Evolutionary conservation across 2,113 vertebrate genomes (phyloP).

Genomic region (Otocyon megalotis): DNA sequence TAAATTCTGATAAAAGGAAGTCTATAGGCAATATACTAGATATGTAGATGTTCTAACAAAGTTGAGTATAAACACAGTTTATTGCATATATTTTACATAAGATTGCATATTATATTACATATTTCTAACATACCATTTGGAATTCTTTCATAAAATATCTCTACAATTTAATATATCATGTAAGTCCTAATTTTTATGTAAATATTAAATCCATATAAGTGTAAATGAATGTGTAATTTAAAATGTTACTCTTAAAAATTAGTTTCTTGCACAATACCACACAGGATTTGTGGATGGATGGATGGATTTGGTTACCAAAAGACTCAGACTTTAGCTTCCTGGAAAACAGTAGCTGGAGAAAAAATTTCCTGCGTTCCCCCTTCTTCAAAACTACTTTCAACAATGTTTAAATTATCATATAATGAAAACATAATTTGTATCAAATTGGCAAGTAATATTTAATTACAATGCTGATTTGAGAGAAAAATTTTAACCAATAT

Average conservation of each 20-base stretch:
- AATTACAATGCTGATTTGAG: background rate
- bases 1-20: conserved; percentile 24
- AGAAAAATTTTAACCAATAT: conserved; percentile 12
- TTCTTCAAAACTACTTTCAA: conserved; percentile 11
- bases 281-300: background rate
- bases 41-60: conserved; percentile 6
- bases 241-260: conserved; percentile 49
- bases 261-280: background rate
- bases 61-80: background rate
- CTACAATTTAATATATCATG: background rate
- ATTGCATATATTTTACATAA: background rate
- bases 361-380: background rate
- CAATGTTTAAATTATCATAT: conserved; percentile 32
- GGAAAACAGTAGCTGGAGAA: background rate
- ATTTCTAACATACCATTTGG: conserved; percentile 28
- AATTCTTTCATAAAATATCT: conserved; percentile 50
- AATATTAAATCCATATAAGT: background rate
- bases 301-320: conserved; percentile 26
- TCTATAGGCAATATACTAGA: background rate
- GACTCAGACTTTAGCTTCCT: conserved; percentile 44
- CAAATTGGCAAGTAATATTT: conserved; percentile 42
- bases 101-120: background rate
- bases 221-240: background rate
- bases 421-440: conserved; percentile 43
- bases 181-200: background rate